These are phyloP conservation scores for Mustela lutreola DNA, from an alignment of 2,113 vertebrate species.

Conservation along the genomic window DNA sequence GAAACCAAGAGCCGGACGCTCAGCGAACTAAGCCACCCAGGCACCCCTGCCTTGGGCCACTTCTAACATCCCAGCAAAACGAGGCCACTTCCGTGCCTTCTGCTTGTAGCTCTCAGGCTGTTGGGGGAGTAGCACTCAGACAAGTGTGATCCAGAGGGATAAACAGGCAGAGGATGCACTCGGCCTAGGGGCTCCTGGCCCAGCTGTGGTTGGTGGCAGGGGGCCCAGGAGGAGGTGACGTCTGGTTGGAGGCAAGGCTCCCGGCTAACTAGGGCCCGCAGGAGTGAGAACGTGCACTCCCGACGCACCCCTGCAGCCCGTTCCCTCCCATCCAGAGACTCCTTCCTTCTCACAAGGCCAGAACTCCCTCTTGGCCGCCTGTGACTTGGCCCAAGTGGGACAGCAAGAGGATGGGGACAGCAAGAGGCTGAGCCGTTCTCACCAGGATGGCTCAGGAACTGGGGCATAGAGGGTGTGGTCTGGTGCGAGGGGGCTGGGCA, in stretches of 20 bases:
- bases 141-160: accelerated
- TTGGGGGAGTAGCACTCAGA: accelerated
- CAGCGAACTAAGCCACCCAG: not conserved
- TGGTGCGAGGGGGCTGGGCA: not conserved
- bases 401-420: accelerated
- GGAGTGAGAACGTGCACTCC: accelerated
- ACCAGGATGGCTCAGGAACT: accelerated
- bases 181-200: accelerated
- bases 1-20: not conserved
- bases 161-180: accelerated
- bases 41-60: not conserved
- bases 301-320: accelerated
- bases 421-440: not conserved
- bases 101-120: not conserved
- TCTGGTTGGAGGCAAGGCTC: not conserved
- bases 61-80: not conserved
- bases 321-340: accelerated
- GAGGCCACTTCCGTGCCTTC: accelerated
- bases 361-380: accelerated
- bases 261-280: too few relatives aligned
- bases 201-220: not conserved
- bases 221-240: not conserved
- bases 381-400: not conserved
- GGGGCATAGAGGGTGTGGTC: accelerated
- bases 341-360: not conserved